Evolutionary conservation across 2,113 vertebrate species (phyloP), one percentile per base, ranked within the genome.

Genomic region (Henicopernis longicauda): DNA sequence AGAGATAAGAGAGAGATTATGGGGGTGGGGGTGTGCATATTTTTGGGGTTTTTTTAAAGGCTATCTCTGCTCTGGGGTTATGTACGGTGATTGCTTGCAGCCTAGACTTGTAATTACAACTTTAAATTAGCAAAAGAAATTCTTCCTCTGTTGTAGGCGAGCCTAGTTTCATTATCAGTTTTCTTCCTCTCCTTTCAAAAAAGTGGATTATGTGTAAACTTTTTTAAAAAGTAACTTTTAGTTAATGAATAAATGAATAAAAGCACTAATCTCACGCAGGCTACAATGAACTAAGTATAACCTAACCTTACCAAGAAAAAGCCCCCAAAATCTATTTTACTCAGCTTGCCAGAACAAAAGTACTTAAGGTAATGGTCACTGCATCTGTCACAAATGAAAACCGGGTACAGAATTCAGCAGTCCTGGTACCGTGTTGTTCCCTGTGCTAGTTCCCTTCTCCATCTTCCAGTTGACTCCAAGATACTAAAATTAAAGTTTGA

Each of bases 331-430:
- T n/a, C 20, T 89, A 40, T 82, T 94, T 27, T 32, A 73, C 74
- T 95, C 36, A 83, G 55, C 63, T 92, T 93, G 84, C 83, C 80
- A 25, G 78, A 92, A 80, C 50, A 72, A 55, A 93, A 93, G 82
- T 45, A 21, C 45, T 88, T 13, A 58, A 89, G 70, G 90, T 54
- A 91, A 77, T 26, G 36, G 69, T n/a, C 89, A 29, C 20, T 34
- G 89, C 86, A 88, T 63, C n/a, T 8, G 31, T 11, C 79, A 27
- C 49, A 23, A 18, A 11, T 3, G 21, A 23, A 6, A 18, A 27
- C 5, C 1, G 65, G 66, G 11, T 7, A 10, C n/a, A 42, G 52
- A 20, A 20, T 47, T 9, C 23, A 11, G 44, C 38, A 70, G 34
- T 11, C 38, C 55, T 7, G 16, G 34, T 10, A 36, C 42, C 38